A percentile compares a stretch with the other conserved stretches of the same genome.
Conservation (phyloP, 2,113 vertebrate genomes). For the Anhinga rufa region DNA sequence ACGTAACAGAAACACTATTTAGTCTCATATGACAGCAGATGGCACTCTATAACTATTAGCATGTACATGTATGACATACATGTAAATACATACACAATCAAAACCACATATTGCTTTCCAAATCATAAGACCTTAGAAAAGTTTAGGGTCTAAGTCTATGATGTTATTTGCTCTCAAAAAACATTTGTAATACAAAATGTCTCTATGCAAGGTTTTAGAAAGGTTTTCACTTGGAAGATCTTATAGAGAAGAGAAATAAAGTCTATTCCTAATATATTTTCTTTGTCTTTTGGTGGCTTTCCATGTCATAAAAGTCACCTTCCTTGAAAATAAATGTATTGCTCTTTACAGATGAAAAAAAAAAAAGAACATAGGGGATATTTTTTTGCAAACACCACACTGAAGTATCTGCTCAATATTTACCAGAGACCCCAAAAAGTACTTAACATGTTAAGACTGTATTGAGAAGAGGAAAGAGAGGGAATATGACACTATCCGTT, state of each 20-base stretch:
- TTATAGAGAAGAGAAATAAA: not conserved
- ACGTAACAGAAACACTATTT: not conserved
- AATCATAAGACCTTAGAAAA: not conserved
- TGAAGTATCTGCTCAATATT: not conserved
- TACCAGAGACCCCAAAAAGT: not conserved
- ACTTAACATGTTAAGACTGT: not conserved
- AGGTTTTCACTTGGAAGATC: not conserved
- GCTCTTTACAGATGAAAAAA: not conserved
- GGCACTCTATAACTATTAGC: conserved; percentile 27
- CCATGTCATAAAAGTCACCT: not conserved
- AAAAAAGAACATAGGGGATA: fast-evolving
- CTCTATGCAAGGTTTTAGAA: not conserved
- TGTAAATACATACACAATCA: not conserved
- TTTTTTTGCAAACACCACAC: not conserved
- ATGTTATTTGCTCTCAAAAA: not conserved
- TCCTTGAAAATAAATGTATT: not conserved
- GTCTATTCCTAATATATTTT: not conserved
- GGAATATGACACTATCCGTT: not conserved
- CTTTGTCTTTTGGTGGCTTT: not conserved
- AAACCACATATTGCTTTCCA: not conserved
- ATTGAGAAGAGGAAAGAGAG: not conserved
- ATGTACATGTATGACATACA: not conserved
- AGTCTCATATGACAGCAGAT: conserved; percentile 12
- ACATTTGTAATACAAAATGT: not conserved
- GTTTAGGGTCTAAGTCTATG: not conserved